Base-by-base conservation (phyloP, 2,113 vertebrate genomes). In the Psammodynastes pulverulentus region DNA sequence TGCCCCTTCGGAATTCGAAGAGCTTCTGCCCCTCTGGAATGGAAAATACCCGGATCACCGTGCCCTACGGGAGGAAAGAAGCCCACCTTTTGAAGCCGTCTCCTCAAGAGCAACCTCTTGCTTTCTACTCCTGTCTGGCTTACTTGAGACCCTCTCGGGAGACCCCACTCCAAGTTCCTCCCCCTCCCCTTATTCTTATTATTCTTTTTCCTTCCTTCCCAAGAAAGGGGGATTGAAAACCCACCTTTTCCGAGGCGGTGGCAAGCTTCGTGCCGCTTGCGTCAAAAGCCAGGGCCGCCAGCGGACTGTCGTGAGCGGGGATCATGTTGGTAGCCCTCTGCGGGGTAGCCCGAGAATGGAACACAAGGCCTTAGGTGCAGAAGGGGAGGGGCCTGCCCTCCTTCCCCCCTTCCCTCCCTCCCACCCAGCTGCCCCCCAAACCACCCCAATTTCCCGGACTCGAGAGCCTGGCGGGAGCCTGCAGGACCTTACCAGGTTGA, bases 241-340 rank as follows among this genome's bases (percentile, higher is more conserved):
- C 94, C 94, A 99, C 99, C 98, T 99, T 99, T 97, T 99, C 99
- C 1, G 99, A 99, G 56, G 99, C 99, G 0, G 99, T 99, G 95
- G 99, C 99, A 29, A 99, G 98, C 95, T 99, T 99, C 90, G 98
- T 98, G 93, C 99, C 99, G 79, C 98, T 99, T 24, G 98, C 98
- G 6, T 99, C 99, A 46, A 99, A 99, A 2, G 99, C 98, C 97
- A 99, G 96, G 12, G 99, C 99, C 10, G 99, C 99, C 96, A 99
- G 97, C 17, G 99, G 99, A 95, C 99, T 99, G 96, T 99, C 99
- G 6, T 99, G 99, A 88, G 99, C 99, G 9, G 99, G 99, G 97
- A 99, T 99, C 99, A 99, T 99, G 92, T 99, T 99, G 39, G 99
- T 99, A 58, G 99, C 99, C 96, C 99, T 98, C 99, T 99, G 97